Conservation (phyloP, 2,797 vertebrate genomes). For the Stomatorhinus walkeri region DNA sequence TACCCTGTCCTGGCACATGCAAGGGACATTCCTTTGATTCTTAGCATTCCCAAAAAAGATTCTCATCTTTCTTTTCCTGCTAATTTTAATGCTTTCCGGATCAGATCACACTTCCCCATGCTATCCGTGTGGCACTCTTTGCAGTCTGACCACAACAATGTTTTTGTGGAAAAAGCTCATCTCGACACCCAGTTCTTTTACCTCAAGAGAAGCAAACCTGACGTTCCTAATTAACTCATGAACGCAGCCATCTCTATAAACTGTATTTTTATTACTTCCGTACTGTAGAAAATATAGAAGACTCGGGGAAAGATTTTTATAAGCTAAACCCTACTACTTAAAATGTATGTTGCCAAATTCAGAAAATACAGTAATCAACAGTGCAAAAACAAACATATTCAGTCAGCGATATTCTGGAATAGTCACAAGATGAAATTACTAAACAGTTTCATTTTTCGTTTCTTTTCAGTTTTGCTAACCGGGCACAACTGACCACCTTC, state of each 20-base stretch:
- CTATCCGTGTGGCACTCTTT: background rate
- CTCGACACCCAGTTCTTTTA: background rate
- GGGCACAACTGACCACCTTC: background rate
- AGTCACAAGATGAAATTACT: background rate
- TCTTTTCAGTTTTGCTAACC: background rate
- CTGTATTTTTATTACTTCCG: background rate
- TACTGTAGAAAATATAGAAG: background rate
- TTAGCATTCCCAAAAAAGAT: background rate
- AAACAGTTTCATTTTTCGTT: constrained; percentile 27
- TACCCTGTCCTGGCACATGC: background rate
- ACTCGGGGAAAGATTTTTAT: background rate
- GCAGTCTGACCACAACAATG: background rate
- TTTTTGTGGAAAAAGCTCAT: background rate
- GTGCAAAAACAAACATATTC: background rate
- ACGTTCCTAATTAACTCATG: background rate
- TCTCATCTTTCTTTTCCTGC: background rate
- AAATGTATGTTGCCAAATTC: background rate
- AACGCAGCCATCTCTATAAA: background rate
- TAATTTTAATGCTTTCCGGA: background rate
- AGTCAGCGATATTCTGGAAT: background rate
- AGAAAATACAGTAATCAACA: background rate
- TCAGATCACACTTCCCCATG: background rate
- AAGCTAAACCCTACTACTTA: background rate
- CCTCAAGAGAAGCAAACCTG: background rate
- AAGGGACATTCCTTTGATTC: background rate